Base-by-base conservation (phyloP, 2,888 invertebrate genomes). In the Endotricha flammealis region DNA sequence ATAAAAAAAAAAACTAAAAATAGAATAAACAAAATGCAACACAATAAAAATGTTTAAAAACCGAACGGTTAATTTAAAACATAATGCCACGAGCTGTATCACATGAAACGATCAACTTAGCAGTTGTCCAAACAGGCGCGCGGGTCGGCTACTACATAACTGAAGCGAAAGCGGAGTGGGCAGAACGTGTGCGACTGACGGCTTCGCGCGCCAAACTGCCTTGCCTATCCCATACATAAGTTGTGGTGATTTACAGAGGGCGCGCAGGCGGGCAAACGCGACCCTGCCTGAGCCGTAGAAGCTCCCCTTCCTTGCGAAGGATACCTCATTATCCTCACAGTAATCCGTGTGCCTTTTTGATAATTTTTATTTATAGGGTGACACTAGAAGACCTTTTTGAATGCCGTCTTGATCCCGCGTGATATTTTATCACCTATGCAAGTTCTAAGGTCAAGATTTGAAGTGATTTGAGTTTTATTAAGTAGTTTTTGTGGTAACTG, bases 21-120 rank as follows among this genome's bases (percentile, higher is more conserved):
- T 39, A 29, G 29, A 38, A 32, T 30, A 63, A 68, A 68, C 57
- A 68, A 64, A 62, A 54, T n/a, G 59, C 63, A 72, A 62, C 63
- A 52, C 71, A 74, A 74, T 64, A 14, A 64, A 75, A 74, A 67
- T 73, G 70, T 77, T 77, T 64, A 71, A 74, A 73, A 74, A 76
- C 70, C 69, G 67, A 73, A 75, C 73, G 71, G 68, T 79, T 70
- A 76, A 77, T 80, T 73, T 74, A 75, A 14, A 80, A 81, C 83
- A 83, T 81, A 79, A 79, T 80, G 75, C 68, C 71, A 76, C 75
- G 68, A 74, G 77, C 67, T 71, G 70, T 81, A 81, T 79, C 82
- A 80, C 79, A 81, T 77, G 69, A 76, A 81, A 80, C 82, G 81
- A 82, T 81, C 81, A 82, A 83, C 78, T 83, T 82, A 80, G 76